Conservation (phyloP, 1,140 invertebrate genomes). For the Trinorchestia longiramus region DNA sequence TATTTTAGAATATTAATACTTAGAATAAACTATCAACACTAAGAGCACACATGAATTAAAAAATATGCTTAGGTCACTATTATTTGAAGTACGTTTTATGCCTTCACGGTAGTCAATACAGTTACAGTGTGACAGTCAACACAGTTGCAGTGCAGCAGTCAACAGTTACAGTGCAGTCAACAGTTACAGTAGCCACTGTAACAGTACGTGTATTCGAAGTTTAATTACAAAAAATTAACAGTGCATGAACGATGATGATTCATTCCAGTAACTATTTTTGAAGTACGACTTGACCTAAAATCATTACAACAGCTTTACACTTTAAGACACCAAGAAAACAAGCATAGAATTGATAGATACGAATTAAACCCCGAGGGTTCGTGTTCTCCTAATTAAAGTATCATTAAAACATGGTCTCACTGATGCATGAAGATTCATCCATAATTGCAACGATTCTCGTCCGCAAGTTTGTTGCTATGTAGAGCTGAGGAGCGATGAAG, state of each 20-base stretch:
- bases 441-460: neutral
- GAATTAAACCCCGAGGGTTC: neutral
- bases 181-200: too few species aligned
- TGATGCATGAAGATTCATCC: neutral
- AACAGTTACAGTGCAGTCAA: too few species aligned
- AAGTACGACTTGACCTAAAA: neutral
- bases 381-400: neutral
- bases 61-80: too few species aligned
- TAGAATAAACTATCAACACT: too few species aligned
- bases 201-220: too few species aligned
- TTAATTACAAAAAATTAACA: too few species aligned
- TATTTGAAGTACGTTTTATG: too few species aligned
- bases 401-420: neutral
- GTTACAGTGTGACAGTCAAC: too few species aligned
- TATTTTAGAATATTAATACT: too few species aligned
- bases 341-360: neutral
- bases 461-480: neutral
- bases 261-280: neutral
- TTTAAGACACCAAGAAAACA: neutral
- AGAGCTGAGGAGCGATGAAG: neutral
- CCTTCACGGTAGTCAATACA: too few species aligned
- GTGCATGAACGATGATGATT: neutral
- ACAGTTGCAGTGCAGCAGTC: too few species aligned
- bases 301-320: neutral
- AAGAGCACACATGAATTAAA: too few species aligned